phyloP scores from a whole-genome alignment of 2,888 invertebrate species.

The Lasiommata megera region DNA sequence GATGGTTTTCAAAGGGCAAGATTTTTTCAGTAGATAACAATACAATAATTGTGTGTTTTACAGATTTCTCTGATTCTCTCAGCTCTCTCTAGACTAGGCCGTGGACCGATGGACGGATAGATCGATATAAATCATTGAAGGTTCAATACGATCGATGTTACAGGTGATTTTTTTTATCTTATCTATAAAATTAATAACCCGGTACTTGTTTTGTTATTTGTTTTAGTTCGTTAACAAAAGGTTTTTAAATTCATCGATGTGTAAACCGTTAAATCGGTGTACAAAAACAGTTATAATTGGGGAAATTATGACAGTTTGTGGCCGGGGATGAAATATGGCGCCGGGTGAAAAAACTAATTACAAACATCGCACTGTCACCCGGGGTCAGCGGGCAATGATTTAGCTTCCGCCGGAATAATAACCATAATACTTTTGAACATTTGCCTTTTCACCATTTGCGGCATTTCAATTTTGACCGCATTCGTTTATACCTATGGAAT shows the following conservation, averaged over 20 bases:
- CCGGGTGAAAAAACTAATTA: constrained; percentile 65
- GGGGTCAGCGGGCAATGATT: constrained; percentile 29
- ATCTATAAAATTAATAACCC: too few relatives aligned
- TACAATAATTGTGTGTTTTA: too few relatives aligned
- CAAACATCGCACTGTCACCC: constrained; percentile 53
- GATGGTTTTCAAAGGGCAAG: too few relatives aligned
- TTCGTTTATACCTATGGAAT: background rate
- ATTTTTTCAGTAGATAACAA: too few relatives aligned
- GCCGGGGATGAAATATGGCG: constrained; percentile 56
- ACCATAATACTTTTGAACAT: constrained; percentile 5
- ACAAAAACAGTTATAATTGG: constrained; percentile 25
- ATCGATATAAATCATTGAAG: too few relatives aligned
- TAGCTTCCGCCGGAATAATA: constrained; percentile 11
- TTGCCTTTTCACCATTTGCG: constrained; percentile 3
- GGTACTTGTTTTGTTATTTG: too few relatives aligned
- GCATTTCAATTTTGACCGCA: background rate
- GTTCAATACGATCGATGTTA: too few relatives aligned
- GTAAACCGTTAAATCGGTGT: background rate
- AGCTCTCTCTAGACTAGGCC: too few relatives aligned
- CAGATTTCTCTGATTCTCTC: too few relatives aligned
- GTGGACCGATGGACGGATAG: too few relatives aligned
- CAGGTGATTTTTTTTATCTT: too few relatives aligned
- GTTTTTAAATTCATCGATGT: constrained; percentile 14
- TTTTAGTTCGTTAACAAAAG: too few relatives aligned
- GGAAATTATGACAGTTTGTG: constrained; percentile 32